Evolutionary conservation across 2,888 invertebrate genomes (phyloP).

Genomic region (Mimas tiliae): DNA sequence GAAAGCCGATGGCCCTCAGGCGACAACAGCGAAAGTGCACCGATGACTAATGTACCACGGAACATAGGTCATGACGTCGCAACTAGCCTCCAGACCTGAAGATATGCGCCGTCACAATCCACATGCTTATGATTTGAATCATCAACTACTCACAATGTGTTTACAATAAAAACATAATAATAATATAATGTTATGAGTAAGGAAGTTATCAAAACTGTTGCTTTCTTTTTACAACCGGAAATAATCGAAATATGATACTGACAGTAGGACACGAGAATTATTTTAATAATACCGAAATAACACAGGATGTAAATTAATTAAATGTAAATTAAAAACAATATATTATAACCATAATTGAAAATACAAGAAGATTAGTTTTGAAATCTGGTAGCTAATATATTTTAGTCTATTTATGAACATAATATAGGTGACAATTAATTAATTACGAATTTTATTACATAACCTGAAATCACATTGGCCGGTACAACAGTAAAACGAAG

Average conservation of each 20-base stretch:
- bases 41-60: slow-evolving; percentile 60
- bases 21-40: slow-evolving; percentile 65
- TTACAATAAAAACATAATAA: background rate
- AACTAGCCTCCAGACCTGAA: slow-evolving; percentile 21
- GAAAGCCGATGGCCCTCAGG: slow-evolving; percentile 68
- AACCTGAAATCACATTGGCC: background rate
- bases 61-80: slow-evolving; percentile 41
- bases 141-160: background rate
- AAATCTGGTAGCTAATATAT: background rate
- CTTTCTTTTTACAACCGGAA: slow-evolving; percentile 13
- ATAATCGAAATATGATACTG: background rate
- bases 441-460: background rate
- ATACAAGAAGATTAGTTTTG: background rate
- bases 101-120: slow-evolving; percentile 6
- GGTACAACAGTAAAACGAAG: slow-evolving; percentile 52
- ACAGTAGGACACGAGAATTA: background rate
- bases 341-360: too few relatives aligned
- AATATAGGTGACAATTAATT: background rate
- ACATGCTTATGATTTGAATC: slow-evolving; percentile 1
- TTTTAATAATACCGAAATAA: background rate
- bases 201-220: background rate
- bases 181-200: background rate
- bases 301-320: background rate
- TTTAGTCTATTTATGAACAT: background rate
- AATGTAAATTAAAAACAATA: too few relatives aligned